phyloP scores from a whole-genome alignment of 2,113 vertebrate species.

The Chamaetylas fuelleborni region DNA sequence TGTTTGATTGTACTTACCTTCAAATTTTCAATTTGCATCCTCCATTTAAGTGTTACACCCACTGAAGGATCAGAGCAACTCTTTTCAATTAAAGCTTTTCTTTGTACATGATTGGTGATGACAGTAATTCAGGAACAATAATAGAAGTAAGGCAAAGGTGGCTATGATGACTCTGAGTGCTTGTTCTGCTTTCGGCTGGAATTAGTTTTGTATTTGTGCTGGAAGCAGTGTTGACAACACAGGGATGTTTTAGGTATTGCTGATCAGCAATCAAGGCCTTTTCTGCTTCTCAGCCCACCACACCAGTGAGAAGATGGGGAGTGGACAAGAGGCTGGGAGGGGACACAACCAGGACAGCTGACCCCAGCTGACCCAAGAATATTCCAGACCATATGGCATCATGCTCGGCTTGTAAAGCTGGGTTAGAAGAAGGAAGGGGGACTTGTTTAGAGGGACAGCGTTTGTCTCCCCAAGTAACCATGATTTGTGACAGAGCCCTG shows the following conservation, averaged over 20 bases:
- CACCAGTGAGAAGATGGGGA: accelerated
- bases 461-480: neutral
- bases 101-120: neutral
- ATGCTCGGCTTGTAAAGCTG: neutral
- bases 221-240: neutral
- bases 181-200: neutral
- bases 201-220: neutral
- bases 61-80: neutral
- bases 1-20: neutral
- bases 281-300: neutral
- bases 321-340: accelerated
- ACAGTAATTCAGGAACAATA: neutral
- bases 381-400: neutral
- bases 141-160: neutral
- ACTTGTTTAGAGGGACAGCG: neutral
- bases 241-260: neutral
- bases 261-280: neutral
- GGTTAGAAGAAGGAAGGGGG: neutral
- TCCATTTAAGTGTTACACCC: neutral
- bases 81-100: neutral
- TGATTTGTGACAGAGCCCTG: neutral
- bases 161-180: neutral
- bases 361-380: neutral
- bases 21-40: neutral
- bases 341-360: neutral